Base-by-base conservation (phyloP, 2,888 invertebrate species). In the Cyclophora albipunctata region DNA sequence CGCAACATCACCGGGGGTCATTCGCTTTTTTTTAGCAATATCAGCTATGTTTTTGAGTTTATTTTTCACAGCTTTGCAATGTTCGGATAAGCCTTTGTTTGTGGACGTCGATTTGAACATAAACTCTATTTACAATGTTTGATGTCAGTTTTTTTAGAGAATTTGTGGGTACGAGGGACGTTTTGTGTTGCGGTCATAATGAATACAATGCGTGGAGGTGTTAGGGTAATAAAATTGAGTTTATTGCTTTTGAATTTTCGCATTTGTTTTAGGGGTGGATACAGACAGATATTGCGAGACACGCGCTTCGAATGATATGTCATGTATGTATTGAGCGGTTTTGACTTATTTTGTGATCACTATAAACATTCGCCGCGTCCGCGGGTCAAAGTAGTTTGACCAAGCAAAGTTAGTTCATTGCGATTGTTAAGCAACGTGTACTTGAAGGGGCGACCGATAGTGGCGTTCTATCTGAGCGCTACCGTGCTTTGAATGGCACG, bases 1-100 rank as follows among this genome's bases (percentile, higher is more conserved):
- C 67, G 52, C 63, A 67, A 69, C 64, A 67, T 65, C 64, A 60
- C 60, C 62, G 54, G 5, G 59, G 65, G 59, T 67, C 67, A 66
- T 66, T 65, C 64, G 56, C 6, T 7, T 7, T 45, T 50, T 46
- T 47, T 42, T 34, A 44, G 35, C 42, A 47, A 47, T 47, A 51
- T 51, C 49, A 46, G 40, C 42, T 5, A 37, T 42, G 47, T 45
- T 45, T 47, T 47, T 42, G 45, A 37, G 43, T 50, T 43, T 45
- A 50, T 51, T 47, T 51, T 44, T 7, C 4, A 45, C 45, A 42
- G 47, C 20, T 45, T 42, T 42, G 3, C 37, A 48, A 48, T 48
- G 43, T 51, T 51, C 48, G 48, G 20, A 20, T 20, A 20, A 20
- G 20, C 20, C 2, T 20, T 20, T 20, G 20, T 40, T 34, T 48